phyloP scores from a whole-genome alignment of 2,888 invertebrate species.

The Lasioglossum vierecki region DNA sequence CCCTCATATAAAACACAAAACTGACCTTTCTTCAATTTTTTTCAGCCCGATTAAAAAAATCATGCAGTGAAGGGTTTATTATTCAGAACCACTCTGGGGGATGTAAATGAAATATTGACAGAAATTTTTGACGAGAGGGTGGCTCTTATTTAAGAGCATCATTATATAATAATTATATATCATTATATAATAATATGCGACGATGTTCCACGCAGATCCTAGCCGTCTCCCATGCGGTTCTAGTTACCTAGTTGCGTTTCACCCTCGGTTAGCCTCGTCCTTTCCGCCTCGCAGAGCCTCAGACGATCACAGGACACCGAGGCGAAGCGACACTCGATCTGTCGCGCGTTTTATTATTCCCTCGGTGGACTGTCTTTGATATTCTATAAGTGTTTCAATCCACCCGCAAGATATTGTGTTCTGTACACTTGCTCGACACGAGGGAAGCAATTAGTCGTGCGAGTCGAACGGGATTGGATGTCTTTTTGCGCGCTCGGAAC shows the following conservation, averaged over 20 bases:
- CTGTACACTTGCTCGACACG: background rate
- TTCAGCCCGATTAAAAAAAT: no score
- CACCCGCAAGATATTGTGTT: background rate
- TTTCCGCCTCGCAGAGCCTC: conserved; percentile 43
- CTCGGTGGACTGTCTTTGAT: conserved; percentile 19
- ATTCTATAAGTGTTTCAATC: conserved; percentile 3
- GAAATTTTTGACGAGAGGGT: no score
- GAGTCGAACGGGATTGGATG: background rate
- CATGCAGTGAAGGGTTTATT: no score
- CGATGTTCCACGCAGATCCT: background rate
- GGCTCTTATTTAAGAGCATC: no score
- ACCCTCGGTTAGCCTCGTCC: conserved; percentile 35
- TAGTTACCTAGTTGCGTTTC: conserved; percentile 49
- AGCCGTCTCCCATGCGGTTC: conserved; percentile 43
- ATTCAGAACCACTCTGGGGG: no score
- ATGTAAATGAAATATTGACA: no score
- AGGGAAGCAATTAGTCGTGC: background rate
- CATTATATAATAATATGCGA: no score
- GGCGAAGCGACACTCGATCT: conserved; percentile 49
- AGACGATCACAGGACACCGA: conserved; percentile 48
- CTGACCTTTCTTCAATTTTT: no score
- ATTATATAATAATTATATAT: no score
- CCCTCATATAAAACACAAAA: no score
- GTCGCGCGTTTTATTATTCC: conserved; percentile 37
- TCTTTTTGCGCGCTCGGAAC: background rate